Conservation (phyloP, 2,797 vertebrate species). For the Enteromius treurensis region DNA sequence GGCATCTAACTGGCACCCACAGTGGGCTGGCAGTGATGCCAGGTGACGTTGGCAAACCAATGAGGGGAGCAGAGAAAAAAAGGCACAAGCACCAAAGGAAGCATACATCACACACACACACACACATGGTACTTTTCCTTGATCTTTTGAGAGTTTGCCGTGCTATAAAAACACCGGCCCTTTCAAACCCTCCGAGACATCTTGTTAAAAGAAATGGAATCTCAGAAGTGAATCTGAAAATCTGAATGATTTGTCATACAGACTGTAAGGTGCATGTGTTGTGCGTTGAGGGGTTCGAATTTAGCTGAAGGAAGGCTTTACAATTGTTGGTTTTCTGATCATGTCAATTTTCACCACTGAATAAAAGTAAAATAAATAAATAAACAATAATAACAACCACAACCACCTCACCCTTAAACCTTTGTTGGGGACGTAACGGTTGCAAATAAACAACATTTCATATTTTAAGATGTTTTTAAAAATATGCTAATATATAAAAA, state of each 20-base stretch:
- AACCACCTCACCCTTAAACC: no score
- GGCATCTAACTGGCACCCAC: constrained; percentile 33
- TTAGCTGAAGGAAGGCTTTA: not conserved
- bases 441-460: no score
- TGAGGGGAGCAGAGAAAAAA: not conserved
- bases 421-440: no score
- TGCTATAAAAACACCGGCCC: not conserved
- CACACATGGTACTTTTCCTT: not conserved
- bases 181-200: not conserved
- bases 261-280: not conserved
- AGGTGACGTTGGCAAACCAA: constrained; percentile 37
- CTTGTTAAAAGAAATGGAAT: not conserved
- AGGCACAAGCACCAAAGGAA: not conserved
- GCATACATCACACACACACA: not conserved
- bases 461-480: no score
- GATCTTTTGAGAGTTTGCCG: constrained; percentile 3
- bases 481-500: no score
- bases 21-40: not conserved
- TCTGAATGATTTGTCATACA: not conserved
- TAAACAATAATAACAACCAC: no score
- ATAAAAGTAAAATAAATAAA: not conserved
- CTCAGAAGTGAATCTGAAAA: no score
- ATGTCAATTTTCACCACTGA: not conserved
- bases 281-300: not conserved
- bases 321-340: not conserved